Conservation (phyloP, 2,888 invertebrate genomes). For the Smittia sp. region DNA sequence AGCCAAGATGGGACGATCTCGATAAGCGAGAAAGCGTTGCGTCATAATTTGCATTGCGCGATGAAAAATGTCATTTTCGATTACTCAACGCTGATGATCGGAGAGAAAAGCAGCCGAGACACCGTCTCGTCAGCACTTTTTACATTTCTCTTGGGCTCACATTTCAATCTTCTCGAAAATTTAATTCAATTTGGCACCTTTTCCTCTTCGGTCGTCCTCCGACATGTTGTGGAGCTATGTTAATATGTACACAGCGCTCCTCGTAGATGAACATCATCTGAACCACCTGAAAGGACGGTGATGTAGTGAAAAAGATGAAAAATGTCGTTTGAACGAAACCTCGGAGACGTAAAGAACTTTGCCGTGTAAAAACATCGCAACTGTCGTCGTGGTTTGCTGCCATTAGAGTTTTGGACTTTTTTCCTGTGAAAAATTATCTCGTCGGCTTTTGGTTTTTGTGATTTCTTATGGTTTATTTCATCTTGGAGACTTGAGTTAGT, state of each 20-base stretch:
- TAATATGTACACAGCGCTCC: not conserved
- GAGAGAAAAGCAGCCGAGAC: not conserved
- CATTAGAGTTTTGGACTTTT: no score
- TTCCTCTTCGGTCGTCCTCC: not conserved
- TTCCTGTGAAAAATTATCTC: no score
- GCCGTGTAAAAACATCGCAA: no score
- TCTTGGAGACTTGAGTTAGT: no score
- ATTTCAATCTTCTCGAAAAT: constrained; percentile 30
- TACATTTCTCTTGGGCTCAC: not conserved
- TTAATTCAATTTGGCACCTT: constrained; percentile 28
- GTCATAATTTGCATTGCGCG: constrained; percentile 6
- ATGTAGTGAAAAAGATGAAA: not conserved
- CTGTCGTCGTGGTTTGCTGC: no score
- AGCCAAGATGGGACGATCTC: not conserved
- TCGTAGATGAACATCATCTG: not conserved
- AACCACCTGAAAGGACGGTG: not conserved
- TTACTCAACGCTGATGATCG: not conserved
- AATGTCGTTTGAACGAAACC: no score
- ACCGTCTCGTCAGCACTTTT: not conserved
- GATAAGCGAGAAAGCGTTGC: not conserved
- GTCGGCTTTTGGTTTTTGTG: no score
- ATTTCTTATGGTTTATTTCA: no score
- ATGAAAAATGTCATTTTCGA: not conserved
- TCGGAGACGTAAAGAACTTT: no score
- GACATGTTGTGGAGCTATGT: constrained; percentile 12